Conservation (phyloP, 2,888 invertebrate genomes). For the Pecten maximus region DNA sequence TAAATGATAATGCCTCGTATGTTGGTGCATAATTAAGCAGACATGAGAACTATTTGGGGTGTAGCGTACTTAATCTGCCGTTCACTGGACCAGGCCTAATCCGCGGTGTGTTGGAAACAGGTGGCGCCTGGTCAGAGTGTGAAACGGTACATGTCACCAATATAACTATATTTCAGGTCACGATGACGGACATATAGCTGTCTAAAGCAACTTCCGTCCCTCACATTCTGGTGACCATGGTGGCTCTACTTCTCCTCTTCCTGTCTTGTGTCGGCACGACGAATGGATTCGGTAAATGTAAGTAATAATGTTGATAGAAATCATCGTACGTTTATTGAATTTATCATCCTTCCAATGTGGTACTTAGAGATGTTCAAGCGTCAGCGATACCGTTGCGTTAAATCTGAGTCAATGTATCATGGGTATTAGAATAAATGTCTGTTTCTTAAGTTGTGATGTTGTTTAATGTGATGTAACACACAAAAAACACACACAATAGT, state of each 20-base stretch:
- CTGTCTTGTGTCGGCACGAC: background rate
- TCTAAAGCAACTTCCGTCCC: background rate
- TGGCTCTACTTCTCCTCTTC: background rate
- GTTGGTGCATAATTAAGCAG: background rate
- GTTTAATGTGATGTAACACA: too few species aligned
- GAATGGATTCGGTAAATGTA: background rate
- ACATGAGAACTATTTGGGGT: background rate
- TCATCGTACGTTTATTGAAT: too few species aligned
- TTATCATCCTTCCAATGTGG: too few species aligned
- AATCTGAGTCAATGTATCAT: too few species aligned
- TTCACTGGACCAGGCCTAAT: background rate
- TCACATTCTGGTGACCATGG: background rate
- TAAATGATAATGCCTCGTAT: background rate
- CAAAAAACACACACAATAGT: too few species aligned
- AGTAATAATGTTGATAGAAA: background rate
- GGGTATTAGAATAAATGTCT: too few species aligned
- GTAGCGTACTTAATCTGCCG: background rate
- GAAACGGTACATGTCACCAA: background rate
- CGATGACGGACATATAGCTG: background rate
- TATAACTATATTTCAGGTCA: background rate
- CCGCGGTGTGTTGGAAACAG: background rate
- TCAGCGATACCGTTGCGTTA: too few species aligned
- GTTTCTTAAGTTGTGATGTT: too few species aligned
- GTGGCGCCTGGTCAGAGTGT: background rate
- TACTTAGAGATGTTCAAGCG: too few species aligned